Evolutionary conservation across 1,140 invertebrate species (phyloP), one percentile per base, ranked within the genome.

Genomic region (Atta colombica): DNA sequence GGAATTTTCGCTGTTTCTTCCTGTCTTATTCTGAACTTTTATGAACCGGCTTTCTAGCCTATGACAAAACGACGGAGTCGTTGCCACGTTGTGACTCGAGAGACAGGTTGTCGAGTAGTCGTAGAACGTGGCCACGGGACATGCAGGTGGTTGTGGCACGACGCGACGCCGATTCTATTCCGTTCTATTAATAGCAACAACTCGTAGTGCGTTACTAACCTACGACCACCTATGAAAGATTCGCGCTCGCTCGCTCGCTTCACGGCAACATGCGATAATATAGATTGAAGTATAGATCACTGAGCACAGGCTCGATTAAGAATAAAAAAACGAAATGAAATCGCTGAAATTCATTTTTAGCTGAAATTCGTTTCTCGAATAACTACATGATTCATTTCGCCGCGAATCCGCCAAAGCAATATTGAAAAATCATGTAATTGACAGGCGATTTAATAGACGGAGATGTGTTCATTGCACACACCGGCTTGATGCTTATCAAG

Each of bases 41-140:
- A 5, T 7, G 31, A 35, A 8, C 21, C 71, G 72, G 65, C 66
- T 53, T 51, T 25, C 21, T 66, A 2, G 16, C 5, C 35, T 14
- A 14, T 18, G 39, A 75, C 10, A 6, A 35, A 5, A 5, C 10
- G 35, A 21, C 16, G 18, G 53, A 49, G 12, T 39, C 35, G 35
- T 39, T 39, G 35, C 35, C 35, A 18, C 55, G 12, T 58, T 55
- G 21, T 21, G 16, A 35, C 18, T 31, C 53, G 35, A 53, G n/a
- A 12, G 90, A 93, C 93, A 93, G 92, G 93, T 93, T 93, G 93
- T 87, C 89, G 87, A 91, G 90, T 91, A 87, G 90, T 91, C 71
- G 84, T 90, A 84, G 3, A 39, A 51, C 68, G 53, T 25, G 25
- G 25, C 2, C 58, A 61, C 61, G 5, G 31, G 8, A 45, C 84